Conservation (phyloP, 2,888 invertebrate genomes). For the Hoplodrina ambigua region DNA sequence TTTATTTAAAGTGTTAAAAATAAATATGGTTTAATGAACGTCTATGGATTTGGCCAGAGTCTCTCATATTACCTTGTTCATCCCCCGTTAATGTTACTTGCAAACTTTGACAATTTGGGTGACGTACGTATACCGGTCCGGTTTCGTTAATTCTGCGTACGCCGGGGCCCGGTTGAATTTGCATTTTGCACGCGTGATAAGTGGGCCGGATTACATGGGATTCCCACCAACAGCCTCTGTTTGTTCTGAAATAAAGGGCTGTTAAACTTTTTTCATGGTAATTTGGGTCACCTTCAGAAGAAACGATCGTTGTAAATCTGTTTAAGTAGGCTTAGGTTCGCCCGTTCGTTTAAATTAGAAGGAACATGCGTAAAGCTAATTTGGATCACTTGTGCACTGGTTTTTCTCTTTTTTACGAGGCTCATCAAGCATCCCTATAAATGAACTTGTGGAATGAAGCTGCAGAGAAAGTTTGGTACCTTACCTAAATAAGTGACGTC, state of each 20-base stretch:
- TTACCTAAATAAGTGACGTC: slow-evolving; percentile 68
- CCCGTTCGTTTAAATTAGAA: slow-evolving; percentile 83
- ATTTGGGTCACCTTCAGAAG: slow-evolving; percentile 90
- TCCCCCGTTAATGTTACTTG: slow-evolving; percentile 80
- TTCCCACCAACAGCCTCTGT: slow-evolving; percentile 89
- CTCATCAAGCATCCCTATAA: slow-evolving; percentile 35
- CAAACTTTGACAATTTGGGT: slow-evolving; percentile 87
- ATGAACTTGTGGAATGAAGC: slow-evolving; percentile 44
- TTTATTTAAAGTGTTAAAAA: slow-evolving; percentile 43
- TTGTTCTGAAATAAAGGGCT: slow-evolving; percentile 90
- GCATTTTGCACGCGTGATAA: slow-evolving; percentile 91
- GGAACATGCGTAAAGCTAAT: slow-evolving; percentile 72
- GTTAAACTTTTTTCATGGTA: slow-evolving; percentile 90
- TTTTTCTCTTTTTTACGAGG: slow-evolving; percentile 32
- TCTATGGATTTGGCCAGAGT: slow-evolving; percentile 60
- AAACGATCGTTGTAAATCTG: slow-evolving; percentile 88
- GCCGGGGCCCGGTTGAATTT: slow-evolving; percentile 83
- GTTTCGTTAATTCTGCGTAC: slow-evolving; percentile 88
- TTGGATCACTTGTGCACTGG: slow-evolving; percentile 59
- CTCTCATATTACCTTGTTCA: slow-evolving; percentile 80
- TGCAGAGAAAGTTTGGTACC: slow-evolving; percentile 53
- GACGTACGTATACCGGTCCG: slow-evolving; percentile 78
- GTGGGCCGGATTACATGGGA: slow-evolving; percentile 89
- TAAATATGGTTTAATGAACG: slow-evolving; percentile 51
- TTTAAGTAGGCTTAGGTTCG: slow-evolving; percentile 87